These are phyloP conservation scores for Tenodera sinensis DNA, from an alignment of 2,888 invertebrate genomes.

Conservation along the genomic window DNA sequence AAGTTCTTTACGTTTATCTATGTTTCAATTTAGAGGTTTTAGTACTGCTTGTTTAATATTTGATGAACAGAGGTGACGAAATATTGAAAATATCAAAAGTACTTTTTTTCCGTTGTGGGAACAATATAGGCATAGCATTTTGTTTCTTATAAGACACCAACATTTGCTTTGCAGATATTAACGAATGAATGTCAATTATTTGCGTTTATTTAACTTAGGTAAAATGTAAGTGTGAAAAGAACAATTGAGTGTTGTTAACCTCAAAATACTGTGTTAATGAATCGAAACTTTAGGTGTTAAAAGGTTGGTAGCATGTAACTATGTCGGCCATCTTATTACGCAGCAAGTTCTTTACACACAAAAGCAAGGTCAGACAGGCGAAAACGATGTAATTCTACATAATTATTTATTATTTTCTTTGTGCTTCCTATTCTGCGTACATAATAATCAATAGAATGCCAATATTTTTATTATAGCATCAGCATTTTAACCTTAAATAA, in stretches of 20 bases:
- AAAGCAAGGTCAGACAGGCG: not conserved
- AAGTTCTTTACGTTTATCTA: too few relatives aligned
- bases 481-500: not conserved
- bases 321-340: not conserved
- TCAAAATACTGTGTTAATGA: not conserved
- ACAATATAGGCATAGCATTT: too few relatives aligned
- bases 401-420: not conserved
- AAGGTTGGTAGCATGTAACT: not conserved
- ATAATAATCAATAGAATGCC: not conserved
- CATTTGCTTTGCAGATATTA: slow-evolving; percentile 16
- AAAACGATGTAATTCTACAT: not conserved
- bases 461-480: not conserved
- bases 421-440: not conserved
- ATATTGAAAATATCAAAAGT: too few relatives aligned
- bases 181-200: not conserved
- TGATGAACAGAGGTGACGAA: too few relatives aligned
- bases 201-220: slow-evolving; percentile 34
- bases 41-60: too few relatives aligned
- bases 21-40: too few relatives aligned
- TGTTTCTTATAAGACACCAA: slow-evolving; percentile 37
- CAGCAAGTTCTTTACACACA: too few relatives aligned
- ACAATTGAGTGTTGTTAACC: not conserved
- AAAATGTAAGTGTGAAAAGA: not conserved
- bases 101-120: too few relatives aligned
- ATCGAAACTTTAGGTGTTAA: not conserved